Evolutionary conservation across 1,140 invertebrate genomes (phyloP), one percentile per base, ranked within the genome.

Genomic region (Atopsyche davidsoni): DNA sequence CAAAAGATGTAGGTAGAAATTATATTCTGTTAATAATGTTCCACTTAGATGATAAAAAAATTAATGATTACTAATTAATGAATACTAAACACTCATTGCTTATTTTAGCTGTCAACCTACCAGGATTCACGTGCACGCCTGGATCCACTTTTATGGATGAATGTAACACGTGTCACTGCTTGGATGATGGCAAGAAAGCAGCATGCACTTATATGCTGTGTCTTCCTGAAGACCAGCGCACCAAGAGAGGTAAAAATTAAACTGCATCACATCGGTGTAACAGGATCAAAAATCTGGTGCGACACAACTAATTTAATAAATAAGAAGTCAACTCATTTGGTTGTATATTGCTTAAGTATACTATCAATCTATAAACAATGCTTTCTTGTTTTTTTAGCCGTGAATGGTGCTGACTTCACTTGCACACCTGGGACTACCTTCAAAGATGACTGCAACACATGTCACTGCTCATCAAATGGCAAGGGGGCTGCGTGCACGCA

Each of bases 401-500:
- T 55, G n/a, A 45, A 45, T 21, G 23, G 14, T 17, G 24, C 47
- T 9, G 43, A 18, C n/a, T 50, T 46, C 25, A 45, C 23, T 10
- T 76, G 75, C 44, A 62, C 43, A 1, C 67, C 73, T 3, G 72
- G 70, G 34, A 62, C 56, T 36, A 62, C 66, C 9, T 76, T 75
- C 55, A 59, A 64, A 7, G 62, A 65, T 36, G 66, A 62, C 3
- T 77, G 74, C 58, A 76, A 76, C 54, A 59, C 61, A 3, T 77
- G 75, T 28, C 63, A 60, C 2, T 77, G 75, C 46, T 59, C 64
- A 0, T 46, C 55, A 2, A 66, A 72, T 39, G 75, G 73, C 3
- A 63, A 58, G 22, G 61, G 64, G 38, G 73, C 73, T 1, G 28
- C 21, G 2, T 77, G 75, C 59, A 67, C 72, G 1, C 53, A 63